Evolutionary conservation across 2,888 invertebrate species (phyloP), one percentile per base, ranked within the genome.

Genomic region (Rhagonycha fulva): DNA sequence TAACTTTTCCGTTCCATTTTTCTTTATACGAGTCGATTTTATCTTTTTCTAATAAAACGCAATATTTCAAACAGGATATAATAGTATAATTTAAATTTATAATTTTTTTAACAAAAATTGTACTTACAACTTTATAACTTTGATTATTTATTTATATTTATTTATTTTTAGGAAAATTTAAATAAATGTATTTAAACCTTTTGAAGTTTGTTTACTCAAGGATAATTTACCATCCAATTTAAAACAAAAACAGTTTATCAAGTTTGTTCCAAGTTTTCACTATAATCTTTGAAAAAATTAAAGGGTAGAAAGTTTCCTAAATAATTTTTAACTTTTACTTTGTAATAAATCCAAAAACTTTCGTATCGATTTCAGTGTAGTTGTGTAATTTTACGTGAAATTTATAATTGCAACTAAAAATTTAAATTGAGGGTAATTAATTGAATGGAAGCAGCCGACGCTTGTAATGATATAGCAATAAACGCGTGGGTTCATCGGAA

Each of bases 381-480:
- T 68, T 23, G 62, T 72, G 71, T 74, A 74, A 74, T 63, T 14
- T 74, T 66, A 63, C 77, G 71, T 68, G 77, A 71, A 77, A 69
- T 72, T 66, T 63, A 23, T 77, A 77, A 77, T 77, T 77, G 74
- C 32, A 30, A 72, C 69, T 67, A 68, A 67, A 75, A 77, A 77
- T 75, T 24, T 14, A 68, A 75, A 70, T 47, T 14, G 62, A 28
- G 70, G 75, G 77, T 72, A 70, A 70, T 67, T 28, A 62, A 60
- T 75, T 67, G 68, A 74, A n/a, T n/a, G n/a, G n/a, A 74, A 72
- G 75, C 73, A 75, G 28, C 75, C 70, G 81, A 82, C 82, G 82
- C 82, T 81, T 81, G 82, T 82, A 81, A 79, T 75, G 80, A 83
- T 83, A 83, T 82, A 82, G 81, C 79, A 82, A 81, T 81, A 81